phyloP scores from a whole-genome alignment of 2,888 invertebrate genomes.

The Zaprionus lineosus region DNA sequence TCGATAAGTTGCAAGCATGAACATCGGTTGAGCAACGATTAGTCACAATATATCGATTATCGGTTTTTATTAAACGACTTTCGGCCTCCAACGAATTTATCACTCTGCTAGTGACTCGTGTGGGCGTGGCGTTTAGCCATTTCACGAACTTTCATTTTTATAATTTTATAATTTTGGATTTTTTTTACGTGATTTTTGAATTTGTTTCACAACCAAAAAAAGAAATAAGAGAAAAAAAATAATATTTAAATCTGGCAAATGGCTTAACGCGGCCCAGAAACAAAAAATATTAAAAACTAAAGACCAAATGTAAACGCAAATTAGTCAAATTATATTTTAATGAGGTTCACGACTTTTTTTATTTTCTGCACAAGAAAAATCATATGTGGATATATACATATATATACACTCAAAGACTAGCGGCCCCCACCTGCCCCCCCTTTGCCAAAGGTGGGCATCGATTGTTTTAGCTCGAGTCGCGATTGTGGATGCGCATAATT shows the following conservation, averaged over 20 bases:
- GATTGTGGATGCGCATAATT: conserved; percentile 65
- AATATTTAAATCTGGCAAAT: conserved; percentile 19
- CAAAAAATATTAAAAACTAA: conserved; percentile 1
- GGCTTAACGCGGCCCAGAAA: conserved; percentile 12
- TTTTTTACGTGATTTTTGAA: conserved; percentile 18
- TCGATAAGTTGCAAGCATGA: no score
- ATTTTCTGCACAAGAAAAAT: conserved; percentile 7
- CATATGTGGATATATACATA: background rate
- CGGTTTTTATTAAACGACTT: no score
- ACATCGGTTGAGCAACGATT: no score
- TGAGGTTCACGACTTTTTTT: conserved; percentile 36
- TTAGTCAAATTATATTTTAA: conserved; percentile 67
- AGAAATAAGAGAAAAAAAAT: background rate
- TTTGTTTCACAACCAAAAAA: conserved; percentile 23
- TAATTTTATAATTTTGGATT: background rate
- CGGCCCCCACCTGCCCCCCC: background rate
- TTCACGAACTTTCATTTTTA: conserved; percentile 41
- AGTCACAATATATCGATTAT: no score
- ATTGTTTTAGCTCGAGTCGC: conserved; percentile 31
- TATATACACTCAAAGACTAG: background rate
- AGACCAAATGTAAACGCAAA: conserved; percentile 36
- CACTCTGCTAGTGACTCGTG: conserved; percentile 1
- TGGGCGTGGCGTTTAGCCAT: conserved; percentile 38
- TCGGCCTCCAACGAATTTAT: no score
- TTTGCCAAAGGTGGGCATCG: conserved; percentile 41